These are phyloP conservation scores for Manacus vitellinus DNA, from an alignment of 2,113 vertebrate species.

Conservation along the genomic window DNA sequence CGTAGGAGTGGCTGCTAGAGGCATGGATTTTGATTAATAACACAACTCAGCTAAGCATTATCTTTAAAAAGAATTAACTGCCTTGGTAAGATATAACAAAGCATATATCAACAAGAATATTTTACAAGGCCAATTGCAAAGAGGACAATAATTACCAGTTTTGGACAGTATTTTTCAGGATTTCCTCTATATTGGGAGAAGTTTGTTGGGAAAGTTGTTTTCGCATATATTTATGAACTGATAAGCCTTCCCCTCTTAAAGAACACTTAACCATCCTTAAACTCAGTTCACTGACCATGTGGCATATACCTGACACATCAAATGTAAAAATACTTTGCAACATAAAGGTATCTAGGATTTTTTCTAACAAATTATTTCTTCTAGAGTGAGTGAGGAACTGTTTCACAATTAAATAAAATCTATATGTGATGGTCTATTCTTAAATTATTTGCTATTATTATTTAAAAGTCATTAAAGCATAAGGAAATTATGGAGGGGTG, in stretches of 20 bases:
- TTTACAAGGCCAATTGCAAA: constrained; percentile 56
- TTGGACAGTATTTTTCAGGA: neutral
- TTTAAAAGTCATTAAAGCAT: neutral
- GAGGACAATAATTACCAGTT: constrained; percentile 31
- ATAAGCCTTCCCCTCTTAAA: neutral
- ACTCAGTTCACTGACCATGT: neutral
- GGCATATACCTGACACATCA: neutral
- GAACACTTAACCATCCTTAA: neutral
- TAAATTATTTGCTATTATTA: neutral
- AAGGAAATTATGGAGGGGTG: neutral
- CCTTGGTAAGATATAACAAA: constrained; percentile 6
- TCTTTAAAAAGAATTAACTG: constrained; percentile 51
- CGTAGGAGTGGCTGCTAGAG: constrained; percentile 2
- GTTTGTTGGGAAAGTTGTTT: constrained; percentile 3
- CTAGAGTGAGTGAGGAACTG: neutral
- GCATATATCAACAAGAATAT: constrained; percentile 38
- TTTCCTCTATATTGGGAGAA: neutral
- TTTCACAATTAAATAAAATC: neutral
- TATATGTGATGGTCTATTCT: fast-evolving
- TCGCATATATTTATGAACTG: constrained; percentile 16
- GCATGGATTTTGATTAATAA: constrained; percentile 46
- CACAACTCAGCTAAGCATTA: constrained; percentile 19
- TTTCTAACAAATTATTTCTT: neutral
- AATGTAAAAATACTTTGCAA: neutral
- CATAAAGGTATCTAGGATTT: neutral